Conservation (phyloP, 2,888 invertebrate genomes). For the Drosophila fulvimacula region DNA sequence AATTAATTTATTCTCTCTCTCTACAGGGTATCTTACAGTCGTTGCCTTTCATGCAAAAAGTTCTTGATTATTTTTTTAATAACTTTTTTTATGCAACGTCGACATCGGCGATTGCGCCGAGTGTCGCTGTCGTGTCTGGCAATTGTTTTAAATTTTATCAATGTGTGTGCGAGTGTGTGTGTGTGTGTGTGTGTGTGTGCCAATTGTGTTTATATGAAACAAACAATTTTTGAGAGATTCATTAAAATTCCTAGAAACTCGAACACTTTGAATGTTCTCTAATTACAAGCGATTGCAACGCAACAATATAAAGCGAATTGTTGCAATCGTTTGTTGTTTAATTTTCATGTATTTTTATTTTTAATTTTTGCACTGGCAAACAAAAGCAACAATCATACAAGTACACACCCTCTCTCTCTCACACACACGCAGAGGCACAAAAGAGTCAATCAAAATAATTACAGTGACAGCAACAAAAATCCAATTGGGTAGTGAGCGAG, state of each 20-base stretch:
- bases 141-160: conserved; percentile 39
- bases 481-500: conserved; percentile 28
- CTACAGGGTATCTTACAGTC: conserved; percentile 1
- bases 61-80: conserved; percentile 9
- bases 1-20: background rate
- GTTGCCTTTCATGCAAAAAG: background rate
- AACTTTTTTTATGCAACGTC: conserved; percentile 33
- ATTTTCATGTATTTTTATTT: conserved; percentile 34
- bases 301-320: conserved; percentile 31
- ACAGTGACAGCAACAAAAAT: conserved; percentile 30
- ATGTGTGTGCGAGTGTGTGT: conserved; percentile 9
- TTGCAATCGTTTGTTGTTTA: conserved; percentile 35
- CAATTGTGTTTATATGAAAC: conserved; percentile 57
- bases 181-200: conserved; percentile 22
- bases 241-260: conserved; percentile 62
- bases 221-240: conserved; percentile 48
- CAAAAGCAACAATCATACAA: conserved; percentile 23
- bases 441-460: conserved; percentile 63
- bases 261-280: conserved; percentile 55
- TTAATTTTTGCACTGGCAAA: conserved; percentile 39
- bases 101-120: conserved; percentile 58
- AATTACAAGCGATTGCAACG: conserved; percentile 63
- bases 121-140: conserved; percentile 48
- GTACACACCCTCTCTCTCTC: conserved; percentile 14
- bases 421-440: conserved; percentile 16